Conservation (phyloP, 1,140 invertebrate genomes). For the Dinothrombium tinctorium region DNA sequence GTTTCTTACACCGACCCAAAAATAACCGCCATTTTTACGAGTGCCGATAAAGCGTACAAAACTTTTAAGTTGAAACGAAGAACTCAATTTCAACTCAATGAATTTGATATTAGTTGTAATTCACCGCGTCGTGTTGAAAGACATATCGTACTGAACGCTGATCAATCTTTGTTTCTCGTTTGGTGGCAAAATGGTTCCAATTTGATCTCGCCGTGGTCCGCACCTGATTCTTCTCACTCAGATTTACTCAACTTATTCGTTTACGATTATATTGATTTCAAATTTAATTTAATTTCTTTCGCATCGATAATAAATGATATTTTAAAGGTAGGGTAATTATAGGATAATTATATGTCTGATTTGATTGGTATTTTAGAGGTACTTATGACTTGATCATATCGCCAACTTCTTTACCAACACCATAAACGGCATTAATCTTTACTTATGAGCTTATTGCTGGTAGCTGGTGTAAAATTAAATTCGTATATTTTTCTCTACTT, state of each 20-base stretch:
- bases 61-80: background rate
- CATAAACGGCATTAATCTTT: too few species aligned
- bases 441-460: too few species aligned
- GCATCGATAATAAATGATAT: slow-evolving; percentile 6
- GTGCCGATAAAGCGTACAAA: background rate
- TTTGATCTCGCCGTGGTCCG: background rate
- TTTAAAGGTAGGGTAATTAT: slow-evolving; percentile 7
- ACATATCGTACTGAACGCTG: slow-evolving; percentile 1
- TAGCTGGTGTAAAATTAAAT: too few species aligned
- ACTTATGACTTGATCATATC: too few species aligned
- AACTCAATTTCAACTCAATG: slow-evolving; percentile 1
- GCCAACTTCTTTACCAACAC: too few species aligned
- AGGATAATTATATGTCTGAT: too few species aligned
- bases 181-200: slow-evolving; percentile 4
- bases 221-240: background rate
- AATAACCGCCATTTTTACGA: slow-evolving; percentile 8
- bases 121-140: background rate
- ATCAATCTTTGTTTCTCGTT: background rate
- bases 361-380: too few species aligned
- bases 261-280: background rate
- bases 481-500: too few species aligned
- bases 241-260: slow-evolving; percentile 3
- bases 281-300: background rate
- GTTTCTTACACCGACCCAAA: slow-evolving; percentile 14
- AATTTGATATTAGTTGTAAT: background rate